Base-by-base conservation (phyloP, 2,888 invertebrate species). In the Eueremaeus valkanovi region DNA sequence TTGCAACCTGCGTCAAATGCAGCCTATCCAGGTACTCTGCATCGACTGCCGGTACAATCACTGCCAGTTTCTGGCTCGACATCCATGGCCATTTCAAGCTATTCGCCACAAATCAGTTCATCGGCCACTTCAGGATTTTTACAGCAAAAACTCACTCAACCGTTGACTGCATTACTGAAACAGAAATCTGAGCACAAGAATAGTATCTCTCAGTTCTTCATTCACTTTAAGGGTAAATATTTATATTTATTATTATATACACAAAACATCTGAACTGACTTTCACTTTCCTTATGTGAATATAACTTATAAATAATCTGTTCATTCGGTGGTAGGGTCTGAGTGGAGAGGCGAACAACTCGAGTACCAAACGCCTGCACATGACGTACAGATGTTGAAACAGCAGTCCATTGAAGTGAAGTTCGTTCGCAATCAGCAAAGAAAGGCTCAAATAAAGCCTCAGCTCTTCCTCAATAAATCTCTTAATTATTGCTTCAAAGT, bases 301-400 rank as follows among this genome's bases (percentile, higher is more conserved):
- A 55, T 24, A 24, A n/a, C 21, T 24, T 55, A 31, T 21, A 58
- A 68, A 63, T 61, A 63, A 21, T 49, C n/a, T n/a, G 3, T 42
- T 58, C 61, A 63, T 73, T 61, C 33, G 36, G 27, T 33, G 29
- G 18, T 16, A 75, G 75, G 75, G 36, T 40, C 72, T 31, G 68
- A 51, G 29, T 76, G 76, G 76, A 36, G 76, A 31, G 45, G 42
- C 11, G 31, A 75, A 55, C 76, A 76, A 49, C 33, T 76, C 2
- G 24, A 70, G 11, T 73, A 72, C 70, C 76, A 76, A 49, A 74
- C 75, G 63, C 76, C 76, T n/a, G 21, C 40, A 27, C 76, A 76
- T 66, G 76, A 76, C 45, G n/a, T 31, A 33, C 72, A 73, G 36
- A 58, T 75, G 55, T 66, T 76, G 16, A 70, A 58, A 24, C 21